Evolutionary conservation across 2,888 invertebrate species (phyloP).

Genomic region (Caenorhabditis wallacei): DNA sequence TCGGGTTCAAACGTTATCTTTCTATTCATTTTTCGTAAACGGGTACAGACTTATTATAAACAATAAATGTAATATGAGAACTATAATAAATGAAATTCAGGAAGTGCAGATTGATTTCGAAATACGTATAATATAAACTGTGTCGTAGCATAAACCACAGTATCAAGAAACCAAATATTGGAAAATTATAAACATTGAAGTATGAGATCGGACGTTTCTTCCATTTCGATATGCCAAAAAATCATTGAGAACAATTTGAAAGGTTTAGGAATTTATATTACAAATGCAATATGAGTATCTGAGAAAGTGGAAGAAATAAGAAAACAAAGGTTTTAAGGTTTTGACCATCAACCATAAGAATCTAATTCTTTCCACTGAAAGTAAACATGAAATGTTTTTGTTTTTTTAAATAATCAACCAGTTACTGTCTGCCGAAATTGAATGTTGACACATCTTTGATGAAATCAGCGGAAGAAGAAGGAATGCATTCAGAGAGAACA

Average conservation of each 20-base stretch:
- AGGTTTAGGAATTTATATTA: constrained; percentile 23
- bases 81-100: constrained; percentile 16
- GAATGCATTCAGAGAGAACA: constrained; percentile 46
- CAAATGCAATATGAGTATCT: constrained; percentile 42
- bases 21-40: constrained; percentile 4
- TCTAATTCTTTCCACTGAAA: not conserved
- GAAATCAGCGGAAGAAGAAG: constrained; percentile 23
- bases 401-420: not conserved
- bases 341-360: too few species aligned
- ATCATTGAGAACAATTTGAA: not conserved
- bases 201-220: constrained; percentile 31
- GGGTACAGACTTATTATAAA: constrained; percentile 49
- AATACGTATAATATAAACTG: constrained; percentile 36
- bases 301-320: not conserved
- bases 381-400: constrained; percentile 29
- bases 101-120: constrained; percentile 11
- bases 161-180: not conserved
- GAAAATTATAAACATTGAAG: constrained; percentile 3
- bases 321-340: too few species aligned
- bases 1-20: constrained; percentile 18
- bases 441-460: constrained; percentile 53
- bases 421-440: constrained; percentile 53
- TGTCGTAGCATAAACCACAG: constrained; percentile 47
- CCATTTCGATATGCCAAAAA: constrained; percentile 14
- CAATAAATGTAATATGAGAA: constrained; percentile 41